Evolutionary conservation across 2,113 vertebrate genomes (phyloP), one percentile per base, ranked within the genome.

Genomic region (Indri indri): DNA sequence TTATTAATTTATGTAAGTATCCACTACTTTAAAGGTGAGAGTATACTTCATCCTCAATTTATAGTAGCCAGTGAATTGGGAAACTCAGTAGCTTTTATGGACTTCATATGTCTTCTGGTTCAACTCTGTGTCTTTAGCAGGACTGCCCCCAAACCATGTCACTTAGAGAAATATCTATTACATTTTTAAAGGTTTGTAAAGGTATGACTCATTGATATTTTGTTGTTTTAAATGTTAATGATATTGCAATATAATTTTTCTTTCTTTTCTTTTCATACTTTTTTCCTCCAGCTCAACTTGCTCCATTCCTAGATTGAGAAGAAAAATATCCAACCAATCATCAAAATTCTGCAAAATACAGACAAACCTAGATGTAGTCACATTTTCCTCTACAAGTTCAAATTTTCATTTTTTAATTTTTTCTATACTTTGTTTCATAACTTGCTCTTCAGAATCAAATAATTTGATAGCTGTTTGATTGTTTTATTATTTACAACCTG

Each of bases 1-100:
- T 97, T 97, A 73, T 96, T 95, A 97, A 97, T 22, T 90, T 97
- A 90, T 86, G 54, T 90, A 17, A 88, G 37, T 94, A 91, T 30
- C 68, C 73, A 85, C 65, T 88, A 52, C 54, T 54, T 82, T 93
- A 95, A 96, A 97, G n/a, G n/a, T 59, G 42, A 96, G 93, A 88
- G 57, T 18, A 0, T 66, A 89, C 50, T 79, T 88, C 34, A 79
- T 20, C n/a, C 42, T 89, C 66, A 65, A 91, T 95, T 96, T 83
- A 61, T 73, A 92, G 54, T 59, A 47, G 54, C 2, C 34, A 82
- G 9, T 57, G 5, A 89, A 80, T 23, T 81, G 6, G 37, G 42
- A 90, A 94, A 77, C 16, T 50, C 6, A 61, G 6, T 65, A 89
- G 34, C 13, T 93, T 91, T 82, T 47, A 74, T 54, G 20, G 22